phyloP scores from a whole-genome alignment of 2,113 vertebrate genomes.

The Balaeniceps rex region DNA sequence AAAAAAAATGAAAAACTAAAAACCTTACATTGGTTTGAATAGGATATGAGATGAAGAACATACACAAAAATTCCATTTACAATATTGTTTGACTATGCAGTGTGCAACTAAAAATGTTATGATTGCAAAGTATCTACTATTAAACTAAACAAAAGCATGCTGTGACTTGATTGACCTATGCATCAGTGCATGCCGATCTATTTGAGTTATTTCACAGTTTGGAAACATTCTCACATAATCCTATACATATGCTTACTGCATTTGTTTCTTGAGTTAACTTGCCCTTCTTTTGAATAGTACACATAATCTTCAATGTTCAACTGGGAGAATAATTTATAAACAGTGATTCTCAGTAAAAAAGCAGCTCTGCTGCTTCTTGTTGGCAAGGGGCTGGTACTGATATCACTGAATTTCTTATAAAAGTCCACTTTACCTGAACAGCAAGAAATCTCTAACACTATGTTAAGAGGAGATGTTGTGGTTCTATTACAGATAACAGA shows the following conservation, averaged over 20 bases:
- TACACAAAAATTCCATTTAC: neutral
- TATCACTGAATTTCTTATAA: neutral
- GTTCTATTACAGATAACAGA: neutral
- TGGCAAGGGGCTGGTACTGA: neutral
- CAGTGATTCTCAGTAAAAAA: neutral
- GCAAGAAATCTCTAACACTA: neutral
- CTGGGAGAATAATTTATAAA: neutral
- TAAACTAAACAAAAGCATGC: slow-evolving; percentile 25
- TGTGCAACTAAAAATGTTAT: neutral
- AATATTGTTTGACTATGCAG: neutral
- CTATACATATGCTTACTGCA: neutral
- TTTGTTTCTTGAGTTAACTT: slow-evolving; percentile 17
- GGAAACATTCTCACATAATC: slow-evolving; percentile 4
- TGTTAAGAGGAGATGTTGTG: neutral
- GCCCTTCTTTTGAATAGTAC: neutral
- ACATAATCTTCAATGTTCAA: neutral
- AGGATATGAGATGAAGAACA: neutral
- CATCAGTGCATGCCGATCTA: slow-evolving; percentile 19
- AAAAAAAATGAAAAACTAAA: neutral
- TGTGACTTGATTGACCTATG: slow-evolving; percentile 51
- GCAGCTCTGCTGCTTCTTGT: neutral
- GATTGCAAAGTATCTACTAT: neutral
- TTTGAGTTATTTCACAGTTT: slow-evolving; percentile 38
- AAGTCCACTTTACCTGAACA: neutral
- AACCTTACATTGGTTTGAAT: neutral